Evolutionary conservation across 2,113 vertebrate genomes (phyloP), one percentile per base, ranked within the genome.

Genomic region (Platichthys stellatus): DNA sequence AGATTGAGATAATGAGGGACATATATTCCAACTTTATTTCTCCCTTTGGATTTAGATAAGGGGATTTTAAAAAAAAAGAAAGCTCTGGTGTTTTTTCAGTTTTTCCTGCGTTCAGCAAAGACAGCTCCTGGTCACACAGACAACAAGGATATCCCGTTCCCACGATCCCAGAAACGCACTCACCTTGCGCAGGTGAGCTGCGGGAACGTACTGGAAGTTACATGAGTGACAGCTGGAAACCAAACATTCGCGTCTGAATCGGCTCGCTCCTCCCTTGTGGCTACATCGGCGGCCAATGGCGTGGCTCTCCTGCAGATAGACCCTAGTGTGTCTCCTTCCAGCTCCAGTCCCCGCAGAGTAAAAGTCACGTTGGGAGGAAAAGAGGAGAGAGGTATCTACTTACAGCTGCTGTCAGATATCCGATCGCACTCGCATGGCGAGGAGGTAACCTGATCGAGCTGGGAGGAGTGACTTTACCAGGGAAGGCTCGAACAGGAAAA

Each of bases 371-470:
- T 94, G 92, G 92, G 72, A 89, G 86, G 89, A 92, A 92, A 89
- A 78, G 86, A 79, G 89, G 91, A 93, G 92, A 93, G 91, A 94
- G 94, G 94, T 94, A 95, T 95, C 96, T 95, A 91, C 93, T 96
- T 95, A 95, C 95, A 95, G 95, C 95, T 93, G 94, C 93, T 95
- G 95, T 95, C 91, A 94, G 96, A 96, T 93, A 95, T 95, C 95
- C 94, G 95, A 97, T 97, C 96, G 95, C 94, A 92, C 92, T 95
- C 94, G 96, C 96, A 97, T 96, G 97, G 96, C 96, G 93, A 91
- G 94, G 91, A 93, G 94, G 97, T 98, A 98, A 98, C 96, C 96
- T 95, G 97, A 99, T 98, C 97, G 95, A 95, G 93, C 92, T 84
- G 91, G 95, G 93, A 95, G 96, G 94, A 96, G 96, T 95, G 96